These are phyloP conservation scores for Trichechus manatus DNA, from an alignment of 2,113 vertebrate genomes.

Conservation along the genomic window DNA sequence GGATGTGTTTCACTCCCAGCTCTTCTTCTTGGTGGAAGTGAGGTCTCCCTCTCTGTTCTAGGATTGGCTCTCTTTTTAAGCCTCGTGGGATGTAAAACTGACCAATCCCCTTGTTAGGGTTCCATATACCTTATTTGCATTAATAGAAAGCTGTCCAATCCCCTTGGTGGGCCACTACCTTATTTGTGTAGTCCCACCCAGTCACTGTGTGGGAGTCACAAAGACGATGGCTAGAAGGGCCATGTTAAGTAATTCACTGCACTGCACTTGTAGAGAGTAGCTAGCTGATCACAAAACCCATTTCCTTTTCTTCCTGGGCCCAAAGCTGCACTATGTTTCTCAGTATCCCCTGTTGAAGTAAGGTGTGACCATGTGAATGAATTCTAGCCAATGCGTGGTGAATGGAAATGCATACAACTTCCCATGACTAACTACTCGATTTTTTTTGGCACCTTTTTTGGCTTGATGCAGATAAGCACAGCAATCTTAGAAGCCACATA, in stretches of 20 bases:
- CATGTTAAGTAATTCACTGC: no score
- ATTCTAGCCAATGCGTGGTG: not conserved
- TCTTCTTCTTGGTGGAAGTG: no score
- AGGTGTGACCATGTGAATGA: not conserved
- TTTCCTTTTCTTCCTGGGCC: not conserved
- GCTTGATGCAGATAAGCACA: not conserved
- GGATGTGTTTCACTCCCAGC: no score
- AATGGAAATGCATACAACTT: not conserved
- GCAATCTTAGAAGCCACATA: not conserved
- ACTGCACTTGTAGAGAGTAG: not conserved
- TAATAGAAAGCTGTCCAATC: not conserved
- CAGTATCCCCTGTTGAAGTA: not conserved
- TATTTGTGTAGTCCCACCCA: not conserved
- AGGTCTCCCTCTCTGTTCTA: not conserved
- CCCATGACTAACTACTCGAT: not conserved
- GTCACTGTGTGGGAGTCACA: no score
- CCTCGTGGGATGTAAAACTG: no score
- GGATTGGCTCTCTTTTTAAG: not conserved
- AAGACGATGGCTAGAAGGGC: no score
- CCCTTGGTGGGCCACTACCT: not conserved
- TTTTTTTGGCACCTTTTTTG: not conserved
- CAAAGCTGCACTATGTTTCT: not conserved
- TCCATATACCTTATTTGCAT: not conserved
- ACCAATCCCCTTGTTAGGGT: no score
- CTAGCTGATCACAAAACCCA: not conserved